Evolutionary conservation across 2,888 invertebrate species (phyloP).

Genomic region (Stenichneumon culpator): DNA sequence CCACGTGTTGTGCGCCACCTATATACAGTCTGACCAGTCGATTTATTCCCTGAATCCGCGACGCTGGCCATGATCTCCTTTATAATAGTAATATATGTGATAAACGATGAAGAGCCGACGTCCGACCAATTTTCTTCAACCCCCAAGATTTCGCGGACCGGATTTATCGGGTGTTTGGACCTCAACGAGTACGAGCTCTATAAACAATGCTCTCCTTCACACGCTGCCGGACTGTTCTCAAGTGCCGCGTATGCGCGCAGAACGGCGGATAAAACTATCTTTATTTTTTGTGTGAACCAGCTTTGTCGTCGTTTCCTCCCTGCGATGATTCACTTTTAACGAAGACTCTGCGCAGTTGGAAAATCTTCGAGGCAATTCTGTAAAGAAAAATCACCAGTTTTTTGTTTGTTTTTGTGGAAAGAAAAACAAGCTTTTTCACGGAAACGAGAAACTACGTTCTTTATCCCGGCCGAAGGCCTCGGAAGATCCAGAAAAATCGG

Average conservation of each 20-base stretch:
- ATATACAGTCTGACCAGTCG: conserved; percentile 20
- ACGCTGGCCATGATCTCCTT: conserved; percentile 59
- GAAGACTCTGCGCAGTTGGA: conserved; percentile 2
- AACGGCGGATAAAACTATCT: neutral
- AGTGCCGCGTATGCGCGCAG: neutral
- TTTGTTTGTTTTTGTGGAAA: neutral
- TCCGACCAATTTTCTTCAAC: conserved; percentile 45
- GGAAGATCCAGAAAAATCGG: too few species aligned
- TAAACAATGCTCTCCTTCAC: conserved; percentile 43
- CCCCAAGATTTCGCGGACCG: conserved; percentile 27
- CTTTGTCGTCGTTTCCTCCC: conserved; percentile 3
- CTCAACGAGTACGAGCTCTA: conserved; percentile 29
- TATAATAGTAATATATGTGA: conserved; percentile 47
- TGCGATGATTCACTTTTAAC: neutral
- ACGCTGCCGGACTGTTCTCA: neutral
- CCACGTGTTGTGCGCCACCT: conserved; percentile 1
- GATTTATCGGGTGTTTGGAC: conserved; percentile 56
- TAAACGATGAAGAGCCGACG: conserved; percentile 45
- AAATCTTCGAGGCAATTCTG: neutral
- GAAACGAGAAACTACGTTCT: neutral
- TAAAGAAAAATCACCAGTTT: neutral
- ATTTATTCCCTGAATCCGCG: conserved; percentile 58
- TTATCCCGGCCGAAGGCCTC: too few species aligned
- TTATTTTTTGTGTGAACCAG: conserved; percentile 14
- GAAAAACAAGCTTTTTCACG: neutral